Percentiles rank a stretch among this genome's conserved stretches.
Conservation (phyloP, 2,797 vertebrate species). For the Catharus ustulatus region DNA sequence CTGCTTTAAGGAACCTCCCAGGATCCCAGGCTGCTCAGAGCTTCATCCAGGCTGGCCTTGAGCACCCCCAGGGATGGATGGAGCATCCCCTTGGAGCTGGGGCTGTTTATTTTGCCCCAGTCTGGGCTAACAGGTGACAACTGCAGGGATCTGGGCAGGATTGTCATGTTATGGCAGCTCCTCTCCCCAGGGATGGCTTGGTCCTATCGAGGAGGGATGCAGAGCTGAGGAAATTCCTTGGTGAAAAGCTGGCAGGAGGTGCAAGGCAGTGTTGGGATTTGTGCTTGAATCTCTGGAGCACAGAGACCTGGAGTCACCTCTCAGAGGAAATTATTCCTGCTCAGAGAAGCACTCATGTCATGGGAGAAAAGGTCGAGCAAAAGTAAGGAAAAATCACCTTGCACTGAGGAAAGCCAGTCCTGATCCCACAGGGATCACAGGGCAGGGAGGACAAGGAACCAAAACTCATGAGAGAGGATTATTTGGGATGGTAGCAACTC, state of each 20-base stretch:
- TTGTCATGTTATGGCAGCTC: rapidly evolving
- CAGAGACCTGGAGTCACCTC: not conserved
- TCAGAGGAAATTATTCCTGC: not conserved
- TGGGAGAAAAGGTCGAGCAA: not conserved
- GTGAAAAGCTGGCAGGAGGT: not conserved
- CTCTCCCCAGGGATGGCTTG: not conserved
- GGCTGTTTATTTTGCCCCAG: not conserved
- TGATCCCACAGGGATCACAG: not conserved
- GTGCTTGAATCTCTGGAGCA: rapidly evolving
- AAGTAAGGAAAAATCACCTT: not conserved
- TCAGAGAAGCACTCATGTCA: rapidly evolving
- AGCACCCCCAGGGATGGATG: too few relatives aligned
- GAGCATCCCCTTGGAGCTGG: not conserved
- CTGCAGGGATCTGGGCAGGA: not conserved
- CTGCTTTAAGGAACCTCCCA: not conserved
- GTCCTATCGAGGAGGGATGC: rapidly evolving
- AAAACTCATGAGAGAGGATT: not conserved
- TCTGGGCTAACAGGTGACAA: not conserved
- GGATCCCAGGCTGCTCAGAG: not conserved
- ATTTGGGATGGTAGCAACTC: not conserved
- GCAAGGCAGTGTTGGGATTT: rapidly evolving
- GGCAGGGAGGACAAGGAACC: not conserved
- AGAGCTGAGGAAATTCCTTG: not conserved
- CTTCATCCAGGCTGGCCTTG: not conserved
- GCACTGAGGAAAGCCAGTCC: not conserved